A percentile compares a stretch with the other conserved stretches of the same genome.
phyloP scores from a whole-genome alignment of 2,888 invertebrate species.

The Hyposoter dolosus region DNA sequence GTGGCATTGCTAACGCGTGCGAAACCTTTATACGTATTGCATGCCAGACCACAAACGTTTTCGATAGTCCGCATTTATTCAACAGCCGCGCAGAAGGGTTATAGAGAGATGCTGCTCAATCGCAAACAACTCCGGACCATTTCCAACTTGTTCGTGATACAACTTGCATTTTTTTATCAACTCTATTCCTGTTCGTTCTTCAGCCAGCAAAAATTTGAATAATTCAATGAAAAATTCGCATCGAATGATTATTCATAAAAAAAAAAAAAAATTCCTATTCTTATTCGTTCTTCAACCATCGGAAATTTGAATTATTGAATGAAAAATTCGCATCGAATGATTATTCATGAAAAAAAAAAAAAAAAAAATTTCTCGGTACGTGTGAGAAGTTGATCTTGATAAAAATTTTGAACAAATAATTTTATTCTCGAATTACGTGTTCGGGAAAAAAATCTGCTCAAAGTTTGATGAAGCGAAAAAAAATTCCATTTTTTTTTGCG shows the following conservation, averaged over 20 bases:
- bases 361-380: too few relatives aligned
- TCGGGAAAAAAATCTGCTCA: background rate
- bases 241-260: background rate
- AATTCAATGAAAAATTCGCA: background rate
- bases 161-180: background rate
- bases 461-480: background rate
- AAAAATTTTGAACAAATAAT: background rate
- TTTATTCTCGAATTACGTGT: background rate
- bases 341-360: background rate
- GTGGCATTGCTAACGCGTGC: slow-evolving; percentile 34
- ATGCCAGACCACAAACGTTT: slow-evolving; percentile 41
- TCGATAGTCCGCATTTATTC: slow-evolving; percentile 59
- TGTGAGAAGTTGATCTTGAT: background rate
- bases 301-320: background rate
- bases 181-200: background rate
- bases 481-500: background rate
- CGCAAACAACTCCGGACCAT: slow-evolving; percentile 54
- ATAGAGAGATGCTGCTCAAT: slow-evolving; percentile 33
- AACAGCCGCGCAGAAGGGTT: slow-evolving; percentile 18
- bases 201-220: background rate
- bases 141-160: slow-evolving; percentile 32
- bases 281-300: background rate
- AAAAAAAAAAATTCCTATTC: background rate
- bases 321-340: background rate
- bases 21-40: slow-evolving; percentile 24